Conservation (phyloP, 2,888 invertebrate genomes). For the Tridacna gigas region DNA sequence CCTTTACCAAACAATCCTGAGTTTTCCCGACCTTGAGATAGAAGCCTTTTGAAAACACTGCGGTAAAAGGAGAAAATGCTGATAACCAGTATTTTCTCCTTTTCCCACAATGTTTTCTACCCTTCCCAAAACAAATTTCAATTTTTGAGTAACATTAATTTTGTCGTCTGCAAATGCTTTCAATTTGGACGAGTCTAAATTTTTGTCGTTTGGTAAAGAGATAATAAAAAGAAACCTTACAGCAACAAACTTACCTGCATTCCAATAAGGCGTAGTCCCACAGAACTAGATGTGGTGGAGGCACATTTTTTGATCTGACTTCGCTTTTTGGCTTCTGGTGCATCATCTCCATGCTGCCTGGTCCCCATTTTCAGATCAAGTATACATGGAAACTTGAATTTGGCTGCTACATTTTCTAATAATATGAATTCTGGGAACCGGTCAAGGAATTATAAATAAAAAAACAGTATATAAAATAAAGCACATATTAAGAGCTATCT, state of each 20-base stretch:
- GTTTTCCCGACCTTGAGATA: no score
- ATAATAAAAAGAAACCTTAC: no score
- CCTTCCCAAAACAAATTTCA: no score
- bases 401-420: constrained; percentile 87
- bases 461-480: no score
- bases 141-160: no score
- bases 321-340: constrained; percentile 85
- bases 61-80: neutral
- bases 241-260: constrained; percentile 83
- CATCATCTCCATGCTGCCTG: constrained; percentile 87
- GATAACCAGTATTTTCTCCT: neutral
- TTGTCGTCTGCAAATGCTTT: no score
- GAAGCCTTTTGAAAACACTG: neutral
- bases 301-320: constrained; percentile 86
- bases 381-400: constrained; percentile 87
- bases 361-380: constrained; percentile 88
- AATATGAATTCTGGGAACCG: constrained; percentile 84
- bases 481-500: no score
- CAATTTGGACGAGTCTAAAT: no score
- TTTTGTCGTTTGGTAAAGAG: no score
- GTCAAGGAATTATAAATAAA: neutral
- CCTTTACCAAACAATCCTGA: no score
- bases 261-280: constrained; percentile 87
- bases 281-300: constrained; percentile 86
- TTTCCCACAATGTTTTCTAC: no score